Percentiles rank a stretch among this genome's conserved stretches.
phyloP scores from a whole-genome alignment of 1,140 invertebrate species.

The Tetranychus urticae region DNA sequence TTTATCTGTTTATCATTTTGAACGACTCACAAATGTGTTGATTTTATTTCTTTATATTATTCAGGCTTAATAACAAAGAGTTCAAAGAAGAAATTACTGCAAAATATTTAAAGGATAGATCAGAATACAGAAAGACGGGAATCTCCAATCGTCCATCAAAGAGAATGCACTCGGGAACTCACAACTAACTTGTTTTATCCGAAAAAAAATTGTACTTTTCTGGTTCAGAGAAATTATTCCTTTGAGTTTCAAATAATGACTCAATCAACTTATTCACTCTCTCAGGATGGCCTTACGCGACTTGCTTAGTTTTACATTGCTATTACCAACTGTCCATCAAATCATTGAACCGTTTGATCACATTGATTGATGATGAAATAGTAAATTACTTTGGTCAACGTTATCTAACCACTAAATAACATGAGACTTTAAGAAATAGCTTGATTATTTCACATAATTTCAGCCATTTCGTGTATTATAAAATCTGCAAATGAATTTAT shows the following conservation, averaged over 20 bases:
- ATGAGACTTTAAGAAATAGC: too few species aligned
- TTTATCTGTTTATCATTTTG: neutral
- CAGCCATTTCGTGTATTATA: too few species aligned
- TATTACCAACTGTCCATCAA: neutral
- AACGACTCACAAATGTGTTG: neutral
- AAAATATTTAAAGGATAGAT: constrained; percentile 53
- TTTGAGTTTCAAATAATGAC: neutral
- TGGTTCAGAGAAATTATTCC: neutral
- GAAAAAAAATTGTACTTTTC: neutral
- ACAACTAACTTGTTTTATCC: neutral
- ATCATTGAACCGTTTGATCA: too few species aligned
- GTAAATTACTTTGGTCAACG: too few species aligned
- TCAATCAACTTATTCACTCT: neutral
- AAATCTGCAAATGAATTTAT: too few species aligned
- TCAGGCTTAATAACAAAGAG: constrained; percentile 31
- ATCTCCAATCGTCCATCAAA: constrained; percentile 29
- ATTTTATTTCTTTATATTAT: constrained; percentile 18
- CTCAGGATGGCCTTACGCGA: neutral
- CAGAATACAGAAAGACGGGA: constrained; percentile 52
- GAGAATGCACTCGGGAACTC: constrained; percentile 2
- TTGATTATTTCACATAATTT: too few species aligned
- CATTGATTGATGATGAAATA: too few species aligned
- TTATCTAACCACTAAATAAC: too few species aligned
- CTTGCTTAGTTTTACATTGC: neutral
- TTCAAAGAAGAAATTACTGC: constrained; percentile 45